Base-by-base conservation (phyloP, 2,888 invertebrate species). In the Netelia fuscicornis region DNA sequence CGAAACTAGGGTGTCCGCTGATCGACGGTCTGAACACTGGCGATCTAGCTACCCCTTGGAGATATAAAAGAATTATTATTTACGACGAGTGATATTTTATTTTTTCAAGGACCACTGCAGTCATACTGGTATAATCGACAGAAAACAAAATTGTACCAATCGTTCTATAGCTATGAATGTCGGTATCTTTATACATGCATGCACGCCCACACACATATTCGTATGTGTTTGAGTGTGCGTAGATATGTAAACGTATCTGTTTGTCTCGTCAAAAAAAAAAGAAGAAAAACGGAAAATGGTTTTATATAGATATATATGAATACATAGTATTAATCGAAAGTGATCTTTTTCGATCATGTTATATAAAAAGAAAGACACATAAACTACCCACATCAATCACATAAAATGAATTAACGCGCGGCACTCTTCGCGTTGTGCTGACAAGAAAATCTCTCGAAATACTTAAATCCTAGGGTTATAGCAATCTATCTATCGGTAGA, bases 241-340 rank as follows among this genome's bases (percentile, higher is more conserved):
- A 60, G 58, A 23, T 70, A 78, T 30, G n/a, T 37, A 37, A 37
- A 37, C 37, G 37, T 37, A 37, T 37, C 37, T 37, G 37, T 20
- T 54, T n/a, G n/a, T 52, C 52, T 62, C 25, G 3, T 58, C 23
- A 20, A 17, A 58, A 58, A 58, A 58, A 58, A 68, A 68, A 25
- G 13, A 68, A 23, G 54, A 30, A 30, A 54, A 6, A 71, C 56
- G 17, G 37, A 25, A 54, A 70, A 25, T 44, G 54, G 48, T 67
- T 44, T 44, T 67, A 67, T 67, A 44, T 20, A 48, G 56, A 37
- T 48, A 11, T 42, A 56, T 52, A 54, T 54, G 71, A 56, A 56
- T 65, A 74, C 56, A 79, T 85, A 75, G 79, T 82, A 82, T 82
- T 82, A 76, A 75, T 82, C 79, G 79, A 82, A 81, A 42, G 44